Conservation (phyloP, 1,140 invertebrate genomes). For the Cheumatopsyche charites region DNA sequence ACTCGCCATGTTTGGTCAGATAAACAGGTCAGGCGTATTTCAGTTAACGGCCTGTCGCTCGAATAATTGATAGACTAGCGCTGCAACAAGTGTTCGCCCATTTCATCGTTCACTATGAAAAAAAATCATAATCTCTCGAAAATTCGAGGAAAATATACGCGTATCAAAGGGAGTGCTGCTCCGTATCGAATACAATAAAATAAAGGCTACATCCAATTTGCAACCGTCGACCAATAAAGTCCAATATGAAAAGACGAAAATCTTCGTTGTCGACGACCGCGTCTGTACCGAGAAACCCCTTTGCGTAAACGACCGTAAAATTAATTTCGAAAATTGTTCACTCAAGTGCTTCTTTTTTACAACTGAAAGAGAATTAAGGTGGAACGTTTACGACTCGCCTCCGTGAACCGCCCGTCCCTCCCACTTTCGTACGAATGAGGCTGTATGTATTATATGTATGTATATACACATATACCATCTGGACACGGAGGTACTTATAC, state of each 20-base stretch:
- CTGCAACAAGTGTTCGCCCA: conserved; percentile 26
- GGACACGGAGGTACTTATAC: conserved; percentile 4
- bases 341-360: conserved; percentile 45
- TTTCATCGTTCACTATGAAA: conserved; percentile 14
- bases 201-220: conserved; percentile 38
- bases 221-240: conserved; percentile 35
- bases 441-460: not conserved
- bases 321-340: conserved; percentile 46
- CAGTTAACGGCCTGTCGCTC: conserved; percentile 25
- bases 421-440: not conserved
- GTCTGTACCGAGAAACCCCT: conserved; percentile 23
- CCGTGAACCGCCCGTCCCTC: not conserved
- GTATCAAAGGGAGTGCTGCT: not conserved
- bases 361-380: conserved; percentile 43
- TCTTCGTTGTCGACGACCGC: conserved; percentile 20
- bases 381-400: conserved; percentile 11
- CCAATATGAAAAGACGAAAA: conserved; percentile 41
- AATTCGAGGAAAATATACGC: not conserved
- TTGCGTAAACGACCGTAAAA: conserved; percentile 46
- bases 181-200: conserved; percentile 25
- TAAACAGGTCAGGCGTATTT: conserved; percentile 36
- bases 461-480: conserved; percentile 11
- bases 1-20: conserved; percentile 22
- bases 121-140: not conserved
- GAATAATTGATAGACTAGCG: conserved; percentile 39